Evolutionary conservation across 2,797 vertebrate species (phyloP), one percentile per base, ranked within the genome.

Genomic region (Poeciliopsis turneri): DNA sequence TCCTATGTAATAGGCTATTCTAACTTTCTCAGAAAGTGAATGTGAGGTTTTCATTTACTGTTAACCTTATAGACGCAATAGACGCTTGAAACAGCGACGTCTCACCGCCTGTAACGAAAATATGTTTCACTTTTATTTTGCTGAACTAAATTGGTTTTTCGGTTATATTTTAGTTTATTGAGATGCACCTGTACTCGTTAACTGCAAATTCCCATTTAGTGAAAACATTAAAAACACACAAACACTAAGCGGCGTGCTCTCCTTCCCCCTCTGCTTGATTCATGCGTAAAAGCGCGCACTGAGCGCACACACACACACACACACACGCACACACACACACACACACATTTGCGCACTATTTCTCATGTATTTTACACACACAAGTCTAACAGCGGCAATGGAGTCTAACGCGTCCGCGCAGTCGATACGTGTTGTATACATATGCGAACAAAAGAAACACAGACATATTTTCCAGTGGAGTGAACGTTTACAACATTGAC

Each of bases 401-500:
- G 33, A 84, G 82, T 85, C 73, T 61, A 79, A 75, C 33, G 77
- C 86, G 85, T 69, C 78, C 73, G 85, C 78, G 84, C 87, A 89
- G 78, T 92, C 78, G 83, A 74, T 88, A 93, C 83, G 87, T 92
- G 90, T 90, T 91, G 87, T 93, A 93, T 89, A 92, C 90, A 92
- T 93, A 93, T 90, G 87, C 87, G 82, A 92, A 83, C 84, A 89
- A 64, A 82, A 88, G 36, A 75, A 88, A 86, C 84, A 92, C 87
- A 86, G 86, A 91, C 78, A 92, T 88, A 92, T 90, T 93, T 94
- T 93, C 87, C 88, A 93, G 93, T 93, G 90, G 93, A 95, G 94
- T 92, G 84, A 92, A 91, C 91, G 93, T 95, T 95, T 95, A 94
- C 93, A 95, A 89, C 81, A 93, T 88, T 85, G 89, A 92, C 85